A percentile compares a stretch with the other conserved stretches of the same genome.
Evolutionary conservation across 2,113 vertebrate genomes (phyloP).

Genomic region (Rhinogobius similis): DNA sequence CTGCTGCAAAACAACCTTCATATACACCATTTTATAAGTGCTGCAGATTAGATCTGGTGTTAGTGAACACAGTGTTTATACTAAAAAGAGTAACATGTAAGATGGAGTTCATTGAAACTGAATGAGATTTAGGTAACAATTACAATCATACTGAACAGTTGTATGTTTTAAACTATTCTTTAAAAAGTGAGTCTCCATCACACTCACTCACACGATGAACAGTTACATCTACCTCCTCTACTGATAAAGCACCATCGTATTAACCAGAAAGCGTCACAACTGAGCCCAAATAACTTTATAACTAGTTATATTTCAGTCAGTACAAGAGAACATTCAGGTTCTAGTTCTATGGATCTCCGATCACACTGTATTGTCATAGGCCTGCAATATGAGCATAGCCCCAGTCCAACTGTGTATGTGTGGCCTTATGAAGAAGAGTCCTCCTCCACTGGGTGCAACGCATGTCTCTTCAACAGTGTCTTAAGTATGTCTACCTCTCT

Average conservation of each 20-base stretch:
- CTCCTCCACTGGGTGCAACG: constrained; percentile 73
- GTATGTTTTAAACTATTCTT: not conserved
- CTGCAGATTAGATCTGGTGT: not conserved
- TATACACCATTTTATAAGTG: not conserved
- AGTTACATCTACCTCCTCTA: not conserved
- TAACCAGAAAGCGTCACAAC: not conserved
- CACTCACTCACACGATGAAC: not conserved
- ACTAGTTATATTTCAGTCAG: constrained; percentile 3
- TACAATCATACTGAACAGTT: not conserved
- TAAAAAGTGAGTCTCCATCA: not conserved
- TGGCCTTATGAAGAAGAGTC: constrained; percentile 72
- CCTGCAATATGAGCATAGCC: constrained; percentile 36
- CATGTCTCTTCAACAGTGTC: constrained; percentile 74
- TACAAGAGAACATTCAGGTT: constrained; percentile 12
- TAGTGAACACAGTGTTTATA: not conserved
- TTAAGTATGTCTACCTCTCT: constrained; percentile 87
- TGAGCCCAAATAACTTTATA: not conserved
- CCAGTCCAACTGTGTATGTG: constrained; percentile 9
- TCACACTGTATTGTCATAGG: constrained; percentile 18
- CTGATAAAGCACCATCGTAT: not conserved
- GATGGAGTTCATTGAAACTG: not conserved
- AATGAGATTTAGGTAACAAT: not conserved
- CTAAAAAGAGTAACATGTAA: not conserved
- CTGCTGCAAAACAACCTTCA: constrained; percentile 29
- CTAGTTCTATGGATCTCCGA: constrained; percentile 2